Evolutionary conservation across 2,113 vertebrate genomes (phyloP), one percentile per base, ranked within the genome.

Genomic region (Chaetura pelagica): DNA sequence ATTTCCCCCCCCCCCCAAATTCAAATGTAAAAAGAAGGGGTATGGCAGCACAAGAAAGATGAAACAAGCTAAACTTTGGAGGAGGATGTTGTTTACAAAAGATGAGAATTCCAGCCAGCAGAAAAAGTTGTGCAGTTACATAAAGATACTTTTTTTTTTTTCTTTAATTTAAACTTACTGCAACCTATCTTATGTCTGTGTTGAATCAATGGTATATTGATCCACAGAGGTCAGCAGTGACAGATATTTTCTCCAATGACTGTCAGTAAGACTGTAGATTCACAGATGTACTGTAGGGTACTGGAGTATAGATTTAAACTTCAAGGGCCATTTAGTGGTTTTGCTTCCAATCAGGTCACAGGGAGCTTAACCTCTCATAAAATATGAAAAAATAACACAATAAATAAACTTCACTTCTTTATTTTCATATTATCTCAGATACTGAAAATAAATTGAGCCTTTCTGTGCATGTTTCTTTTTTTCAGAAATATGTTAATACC

Each of bases 31-130:
- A 82, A 66, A 13, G 6, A 52, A 82, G 8, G 4, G 1, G 1
- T 4, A n/a, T 32, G 4, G 42, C 1, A 0, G 1, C 3, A 54
- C 2, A 6, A 10, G n/a, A 69, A 29, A 77, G 34, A 46, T 48
- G 22, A 61, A 30, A 61, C 46, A 6, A 77, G 9, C 12, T 69
- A 48, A 80, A 49, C 1, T 73, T 79, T 32, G 14, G 26, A 46
- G 18, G 6, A 46, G 0, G 3, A 44, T 62, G 62, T 46, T 38
- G 24, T 19, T 29, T 38, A 49, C 12, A 62, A 62, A 67, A 55
- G 6, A 22, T 6, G 5, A 72, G 34, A 73, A 59, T 77, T 87
- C 10, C 21, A 67, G 13, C 7, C 22, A 57, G 20, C 7, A 34
- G 24, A 24, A 78, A 32, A 52, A 8, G 1, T 4, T 69, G 61